These are phyloP conservation scores for Phrixothrix hirtus DNA, from an alignment of 2,888 invertebrate species.

Conservation along the genomic window DNA sequence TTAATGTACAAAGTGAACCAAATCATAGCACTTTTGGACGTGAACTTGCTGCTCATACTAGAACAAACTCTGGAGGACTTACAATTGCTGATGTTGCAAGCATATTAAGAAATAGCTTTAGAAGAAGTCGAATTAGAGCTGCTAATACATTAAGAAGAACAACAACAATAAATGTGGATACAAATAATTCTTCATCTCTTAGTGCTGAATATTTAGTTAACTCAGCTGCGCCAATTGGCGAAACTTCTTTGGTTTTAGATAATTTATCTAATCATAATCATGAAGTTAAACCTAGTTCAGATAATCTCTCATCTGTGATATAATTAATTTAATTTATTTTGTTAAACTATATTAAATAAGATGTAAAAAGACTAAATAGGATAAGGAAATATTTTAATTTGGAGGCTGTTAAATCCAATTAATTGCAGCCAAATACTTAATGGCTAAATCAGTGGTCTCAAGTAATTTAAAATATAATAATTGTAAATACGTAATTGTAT, in stretches of 20 bases:
- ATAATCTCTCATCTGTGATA: conserved; percentile 53
- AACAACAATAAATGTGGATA: conserved; percentile 36
- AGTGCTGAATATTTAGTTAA: conserved; percentile 66
- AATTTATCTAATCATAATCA: conserved; percentile 39
- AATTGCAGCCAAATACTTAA: too few relatives aligned
- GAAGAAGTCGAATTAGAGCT: conserved; percentile 55
- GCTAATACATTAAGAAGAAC: conserved; percentile 49
- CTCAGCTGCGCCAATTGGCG: conserved; percentile 63
- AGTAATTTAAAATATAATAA: too few relatives aligned
- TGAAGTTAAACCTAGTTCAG: conserved; percentile 39
- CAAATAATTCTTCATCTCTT: conserved; percentile 51
- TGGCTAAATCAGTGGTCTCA: too few relatives aligned
- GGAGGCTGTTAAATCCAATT: too few relatives aligned
- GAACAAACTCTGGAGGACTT: conserved; percentile 49
- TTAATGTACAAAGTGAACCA: conserved; percentile 12
- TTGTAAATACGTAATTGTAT: too few relatives aligned
- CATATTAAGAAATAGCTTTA: conserved; percentile 62
- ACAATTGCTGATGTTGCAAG: conserved; percentile 64
- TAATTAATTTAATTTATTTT: conserved; percentile 39
- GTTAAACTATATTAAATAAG: too few relatives aligned
- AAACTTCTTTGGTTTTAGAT: conserved; percentile 53
- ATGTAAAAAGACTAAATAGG: too few relatives aligned
- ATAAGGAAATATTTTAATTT: too few relatives aligned
- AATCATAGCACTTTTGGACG: conserved; percentile 19
- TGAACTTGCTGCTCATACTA: conserved; percentile 26